Evolutionary conservation across 2,888 invertebrate species (phyloP).

Genomic region (Acleris emargana): DNA sequence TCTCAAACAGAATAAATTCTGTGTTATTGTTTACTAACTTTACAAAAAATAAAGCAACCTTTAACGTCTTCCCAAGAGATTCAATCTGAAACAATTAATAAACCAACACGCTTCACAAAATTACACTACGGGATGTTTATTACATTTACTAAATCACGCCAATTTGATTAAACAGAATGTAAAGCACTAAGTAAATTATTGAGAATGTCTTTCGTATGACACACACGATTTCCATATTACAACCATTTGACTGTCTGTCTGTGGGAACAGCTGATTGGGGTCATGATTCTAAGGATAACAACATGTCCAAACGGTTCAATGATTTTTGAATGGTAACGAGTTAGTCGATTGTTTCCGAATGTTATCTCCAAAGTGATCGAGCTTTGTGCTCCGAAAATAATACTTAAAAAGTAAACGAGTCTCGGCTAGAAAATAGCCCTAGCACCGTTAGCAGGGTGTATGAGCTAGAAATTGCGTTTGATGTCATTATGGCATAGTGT

Average conservation of each 20-base stretch:
- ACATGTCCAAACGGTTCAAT: slow-evolving; percentile 51
- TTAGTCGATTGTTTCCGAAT: slow-evolving; percentile 26
- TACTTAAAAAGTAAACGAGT: not conserved
- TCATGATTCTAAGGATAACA: slow-evolving; percentile 47
- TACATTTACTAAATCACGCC: slow-evolving; percentile 47
- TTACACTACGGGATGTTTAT: slow-evolving; percentile 46
- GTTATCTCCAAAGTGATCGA: not conserved
- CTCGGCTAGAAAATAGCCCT: not conserved
- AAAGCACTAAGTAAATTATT: slow-evolving; percentile 67
- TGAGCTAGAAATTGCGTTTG: not conserved
- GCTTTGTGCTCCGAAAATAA: not conserved
- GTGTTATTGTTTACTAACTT: no score
- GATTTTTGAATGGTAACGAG: slow-evolving; percentile 58
- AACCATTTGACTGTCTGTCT: slow-evolving; percentile 58
- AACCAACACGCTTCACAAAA: slow-evolving; percentile 13
- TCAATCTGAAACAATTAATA: not conserved
- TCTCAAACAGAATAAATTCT: no score
- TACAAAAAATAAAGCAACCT: not conserved
- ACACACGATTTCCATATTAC: slow-evolving; percentile 64
- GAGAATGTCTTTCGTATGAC: slow-evolving; percentile 58
- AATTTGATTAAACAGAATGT: slow-evolving; percentile 59
- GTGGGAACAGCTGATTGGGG: slow-evolving; percentile 60
- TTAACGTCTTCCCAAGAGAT: not conserved
- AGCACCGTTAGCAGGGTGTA: not conserved
- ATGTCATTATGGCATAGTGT: slow-evolving; percentile 4